Percentiles rank a stretch among this genome's conserved stretches.
phyloP scores from a whole-genome alignment of 2,797 vertebrate genomes.

The Antennarius maculatus region DNA sequence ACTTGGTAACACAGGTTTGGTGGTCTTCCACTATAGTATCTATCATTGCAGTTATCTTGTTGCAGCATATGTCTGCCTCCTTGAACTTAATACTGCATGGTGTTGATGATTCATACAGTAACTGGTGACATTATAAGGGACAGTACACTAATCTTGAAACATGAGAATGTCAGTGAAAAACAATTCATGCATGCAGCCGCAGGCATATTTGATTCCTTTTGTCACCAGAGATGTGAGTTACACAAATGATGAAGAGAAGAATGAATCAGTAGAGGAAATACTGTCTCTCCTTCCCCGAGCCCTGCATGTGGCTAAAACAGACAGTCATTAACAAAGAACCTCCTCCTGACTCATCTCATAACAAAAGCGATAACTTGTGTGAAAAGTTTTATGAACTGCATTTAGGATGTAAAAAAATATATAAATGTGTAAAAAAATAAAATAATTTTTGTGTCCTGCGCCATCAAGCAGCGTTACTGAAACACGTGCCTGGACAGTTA shows the following conservation, averaged over 20 bases:
- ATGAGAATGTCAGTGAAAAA: conserved; percentile 52
- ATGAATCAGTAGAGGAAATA: conserved; percentile 82
- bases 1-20: too few relatives aligned
- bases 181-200: conserved; percentile 29
- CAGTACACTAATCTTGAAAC: conserved; percentile 32
- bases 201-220: conserved; percentile 52
- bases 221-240: conserved; percentile 69
- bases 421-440: not conserved
- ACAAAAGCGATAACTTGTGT: conserved; percentile 18
- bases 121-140: conserved; percentile 29
- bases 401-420: not conserved
- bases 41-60: not conserved
- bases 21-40: too few relatives aligned
- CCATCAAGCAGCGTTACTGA: conserved; percentile 8
- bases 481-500: conserved; percentile 30
- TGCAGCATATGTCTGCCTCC: conserved; percentile 2
- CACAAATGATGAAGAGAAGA: conserved; percentile 66
- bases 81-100: not conserved
- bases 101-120: conserved; percentile 22
- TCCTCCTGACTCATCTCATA: conserved; percentile 42
- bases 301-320: conserved; percentile 80
- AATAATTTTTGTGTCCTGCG: not conserved
- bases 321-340: conserved; percentile 79
- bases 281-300: conserved; percentile 69
- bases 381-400: conserved; percentile 6